These are phyloP conservation scores for Rousettus leschenaultii DNA, from an alignment of 2,113 vertebrate species.

Conservation along the genomic window DNA sequence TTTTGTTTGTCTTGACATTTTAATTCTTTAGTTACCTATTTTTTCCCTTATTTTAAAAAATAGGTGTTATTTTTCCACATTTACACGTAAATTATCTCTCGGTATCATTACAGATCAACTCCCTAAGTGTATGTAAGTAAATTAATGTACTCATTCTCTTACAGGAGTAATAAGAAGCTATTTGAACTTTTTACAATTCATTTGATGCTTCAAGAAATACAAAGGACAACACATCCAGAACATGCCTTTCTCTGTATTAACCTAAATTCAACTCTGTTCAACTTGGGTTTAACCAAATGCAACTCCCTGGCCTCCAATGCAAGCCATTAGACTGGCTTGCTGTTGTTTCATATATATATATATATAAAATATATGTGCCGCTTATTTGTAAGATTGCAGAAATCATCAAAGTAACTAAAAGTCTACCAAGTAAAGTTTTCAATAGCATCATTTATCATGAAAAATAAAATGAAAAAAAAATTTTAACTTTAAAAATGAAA, in stretches of 20 bases:
- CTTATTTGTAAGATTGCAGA: slow-evolving; percentile 49
- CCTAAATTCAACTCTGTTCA: slow-evolving; percentile 89
- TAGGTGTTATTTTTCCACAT: neutral
- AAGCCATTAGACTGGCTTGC: slow-evolving; percentile 62
- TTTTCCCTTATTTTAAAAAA: neutral
- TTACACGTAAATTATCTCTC: neutral
- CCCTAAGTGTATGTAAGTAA: neutral
- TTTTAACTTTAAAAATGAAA: slow-evolving; percentile 22
- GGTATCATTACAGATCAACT: neutral
- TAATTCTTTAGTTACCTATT: neutral
- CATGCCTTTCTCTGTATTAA: slow-evolving; percentile 89
- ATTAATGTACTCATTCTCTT: slow-evolving; percentile 59
- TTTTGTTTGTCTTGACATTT: neutral
- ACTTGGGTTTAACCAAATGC: slow-evolving; percentile 83
- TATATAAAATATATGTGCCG: neutral
- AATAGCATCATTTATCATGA: slow-evolving; percentile 61
- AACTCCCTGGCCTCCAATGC: slow-evolving; percentile 44
- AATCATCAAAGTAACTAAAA: slow-evolving; percentile 32
- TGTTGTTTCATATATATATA: neutral
- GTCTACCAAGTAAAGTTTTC: slow-evolving; percentile 40
- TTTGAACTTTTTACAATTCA: slow-evolving; percentile 90
- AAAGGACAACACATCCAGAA: slow-evolving; percentile 81
- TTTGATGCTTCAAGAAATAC: slow-evolving; percentile 86
- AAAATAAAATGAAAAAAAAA: neutral
- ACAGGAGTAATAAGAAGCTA: slow-evolving; percentile 90